Evolutionary conservation across 1,140 invertebrate genomes (phyloP).

Genomic region (Chionoecetes opilio): DNA sequence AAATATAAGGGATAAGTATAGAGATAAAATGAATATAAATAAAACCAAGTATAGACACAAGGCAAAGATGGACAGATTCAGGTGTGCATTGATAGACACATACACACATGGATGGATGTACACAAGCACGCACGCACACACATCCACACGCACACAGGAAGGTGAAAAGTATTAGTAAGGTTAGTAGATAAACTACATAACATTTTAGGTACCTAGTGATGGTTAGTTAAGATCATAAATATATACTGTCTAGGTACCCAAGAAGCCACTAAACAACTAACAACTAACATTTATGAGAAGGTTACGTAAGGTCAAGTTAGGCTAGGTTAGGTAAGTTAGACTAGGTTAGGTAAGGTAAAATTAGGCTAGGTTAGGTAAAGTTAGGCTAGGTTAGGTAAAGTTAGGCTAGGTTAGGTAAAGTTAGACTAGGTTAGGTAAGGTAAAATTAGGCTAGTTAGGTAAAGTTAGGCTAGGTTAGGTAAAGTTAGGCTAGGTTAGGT

Average conservation of each 20-base stretch:
- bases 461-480: too few species aligned
- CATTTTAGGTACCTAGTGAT: background rate
- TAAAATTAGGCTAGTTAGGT: too few species aligned
- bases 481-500: too few species aligned
- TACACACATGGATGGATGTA: background rate
- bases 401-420: too few species aligned
- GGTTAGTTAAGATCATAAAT: background rate
- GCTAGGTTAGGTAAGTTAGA: too few species aligned
- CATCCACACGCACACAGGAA: too few species aligned
- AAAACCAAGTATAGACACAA: background rate
- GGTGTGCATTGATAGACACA: background rate
- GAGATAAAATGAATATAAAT: background rate
- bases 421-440: too few species aligned
- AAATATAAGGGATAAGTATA: background rate
- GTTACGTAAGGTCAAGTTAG: too few species aligned
- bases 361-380: too few species aligned
- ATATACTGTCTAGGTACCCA: background rate
- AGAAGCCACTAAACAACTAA: background rate
- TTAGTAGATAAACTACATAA: background rate
- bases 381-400: too few species aligned
- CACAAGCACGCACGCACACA: too few species aligned
- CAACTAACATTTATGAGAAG: background rate
- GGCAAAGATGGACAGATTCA: background rate
- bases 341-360: too few species aligned
- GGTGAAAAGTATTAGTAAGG: constrained; percentile 13